A percentile compares a stretch with the other conserved stretches of the same genome.
phyloP scores from a whole-genome alignment of 1,140 invertebrate species.

The Ephestia elutella region DNA sequence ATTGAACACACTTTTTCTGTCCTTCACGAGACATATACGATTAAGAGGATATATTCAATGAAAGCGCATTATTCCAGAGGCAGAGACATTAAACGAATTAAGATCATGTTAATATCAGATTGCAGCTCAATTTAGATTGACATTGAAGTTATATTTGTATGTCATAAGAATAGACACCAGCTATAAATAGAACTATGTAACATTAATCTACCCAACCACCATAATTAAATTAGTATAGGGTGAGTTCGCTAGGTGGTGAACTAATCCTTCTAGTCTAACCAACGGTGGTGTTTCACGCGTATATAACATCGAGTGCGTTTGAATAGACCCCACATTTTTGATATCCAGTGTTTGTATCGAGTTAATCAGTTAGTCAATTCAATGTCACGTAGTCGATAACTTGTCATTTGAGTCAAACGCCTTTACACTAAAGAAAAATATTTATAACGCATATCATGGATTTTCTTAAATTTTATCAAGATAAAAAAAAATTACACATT shows the following conservation, averaged over 20 bases:
- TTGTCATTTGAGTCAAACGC: background rate
- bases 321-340: slow-evolving; percentile 26
- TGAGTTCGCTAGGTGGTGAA: slow-evolving; percentile 17
- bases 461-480: too few relatives aligned
- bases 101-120: too few relatives aligned
- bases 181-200: background rate
- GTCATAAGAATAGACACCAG: background rate
- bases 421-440: slow-evolving; percentile 6
- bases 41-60: too few relatives aligned
- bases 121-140: too few relatives aligned
- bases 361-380: slow-evolving; percentile 21
- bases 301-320: slow-evolving; percentile 24
- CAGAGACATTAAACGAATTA: too few relatives aligned
- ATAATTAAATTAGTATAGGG: background rate
- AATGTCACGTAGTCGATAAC: slow-evolving; percentile 3
- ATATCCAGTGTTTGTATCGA: slow-evolving; percentile 28
- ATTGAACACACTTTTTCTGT: too few relatives aligned
- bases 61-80: too few relatives aligned
- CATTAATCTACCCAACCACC: background rate
- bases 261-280: slow-evolving; percentile 16
- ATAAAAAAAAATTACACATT: background rate
- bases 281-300: slow-evolving; percentile 26
- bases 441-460: too few relatives aligned
- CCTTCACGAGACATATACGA: too few relatives aligned
- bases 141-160: background rate